A percentile compares a stretch with the other conserved stretches of the same genome.
These are phyloP conservation scores for Gadopsis bispinosus DNA, from an alignment of 2,797 vertebrate genomes.

Conservation along the genomic window DNA sequence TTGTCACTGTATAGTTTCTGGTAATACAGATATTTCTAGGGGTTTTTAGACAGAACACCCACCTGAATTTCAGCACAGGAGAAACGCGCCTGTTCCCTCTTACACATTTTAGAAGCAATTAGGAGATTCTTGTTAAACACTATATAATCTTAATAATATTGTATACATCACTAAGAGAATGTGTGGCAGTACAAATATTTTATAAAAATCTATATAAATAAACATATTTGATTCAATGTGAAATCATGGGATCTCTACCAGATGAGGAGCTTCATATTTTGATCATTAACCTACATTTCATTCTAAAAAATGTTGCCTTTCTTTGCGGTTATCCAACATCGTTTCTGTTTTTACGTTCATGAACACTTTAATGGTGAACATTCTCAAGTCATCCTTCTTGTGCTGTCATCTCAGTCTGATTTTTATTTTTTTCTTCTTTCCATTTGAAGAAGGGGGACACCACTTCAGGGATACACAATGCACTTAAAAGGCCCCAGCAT, in stretches of 20 bases:
- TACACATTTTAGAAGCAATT: too few species aligned
- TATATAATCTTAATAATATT: too few species aligned
- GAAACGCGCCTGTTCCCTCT: too few species aligned
- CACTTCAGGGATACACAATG: conserved; percentile 75
- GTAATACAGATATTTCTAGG: too few species aligned
- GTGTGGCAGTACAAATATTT: background rate
- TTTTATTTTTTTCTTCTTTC: conserved; percentile 9
- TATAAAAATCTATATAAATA: background rate
- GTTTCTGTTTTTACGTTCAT: conserved; percentile 20
- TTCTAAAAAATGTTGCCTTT: background rate
- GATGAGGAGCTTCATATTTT: background rate
- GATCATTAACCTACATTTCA: background rate
- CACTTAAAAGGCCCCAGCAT: conserved; percentile 57
- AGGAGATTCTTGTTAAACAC: too few species aligned
- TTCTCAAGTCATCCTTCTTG: conserved; percentile 17
- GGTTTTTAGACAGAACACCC: too few species aligned
- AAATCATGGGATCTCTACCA: background rate
- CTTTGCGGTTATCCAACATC: background rate
- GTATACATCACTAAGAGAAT: too few species aligned
- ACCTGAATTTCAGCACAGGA: too few species aligned
- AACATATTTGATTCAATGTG: background rate
- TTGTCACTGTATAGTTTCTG: too few species aligned
- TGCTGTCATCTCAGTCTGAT: conserved; percentile 12
- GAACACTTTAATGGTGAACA: conserved; percentile 35
- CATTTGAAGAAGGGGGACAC: conserved; percentile 39